Evolutionary conservation across 2,888 invertebrate species (phyloP).

Genomic region (Nasonovia ribisnigri): DNA sequence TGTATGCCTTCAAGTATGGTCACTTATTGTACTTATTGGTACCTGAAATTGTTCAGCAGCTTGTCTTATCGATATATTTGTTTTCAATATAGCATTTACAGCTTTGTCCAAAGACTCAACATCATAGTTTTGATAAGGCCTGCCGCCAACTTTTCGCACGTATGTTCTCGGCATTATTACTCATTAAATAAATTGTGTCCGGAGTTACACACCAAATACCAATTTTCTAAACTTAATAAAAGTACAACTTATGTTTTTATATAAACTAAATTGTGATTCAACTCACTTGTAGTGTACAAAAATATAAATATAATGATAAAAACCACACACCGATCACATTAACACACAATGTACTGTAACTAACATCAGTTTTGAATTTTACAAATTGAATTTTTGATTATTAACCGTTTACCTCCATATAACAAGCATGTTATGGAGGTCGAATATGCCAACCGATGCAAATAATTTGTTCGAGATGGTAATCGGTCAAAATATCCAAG

Average conservation of each 20-base stretch:
- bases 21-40: constrained; percentile 48
- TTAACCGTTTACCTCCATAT: background rate
- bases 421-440: background rate
- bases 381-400: background rate
- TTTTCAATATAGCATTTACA: constrained; percentile 36
- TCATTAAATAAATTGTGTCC: background rate
- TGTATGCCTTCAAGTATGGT: constrained; percentile 14
- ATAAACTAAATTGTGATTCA: background rate
- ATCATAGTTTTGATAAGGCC: constrained; percentile 41
- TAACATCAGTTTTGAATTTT: constrained; percentile 7
- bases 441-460: background rate
- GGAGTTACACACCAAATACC: background rate
- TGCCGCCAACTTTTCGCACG: constrained; percentile 25
- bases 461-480: background rate
- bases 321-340: background rate
- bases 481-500: too few relatives aligned
- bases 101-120: constrained; percentile 40
- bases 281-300: background rate
- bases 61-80: constrained; percentile 45
- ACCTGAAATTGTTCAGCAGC: constrained; percentile 55
- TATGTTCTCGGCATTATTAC: constrained; percentile 61
- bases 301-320: background rate
- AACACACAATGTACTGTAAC: background rate
- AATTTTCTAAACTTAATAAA: background rate
- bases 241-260: background rate